Base-by-base conservation (phyloP, 2,888 invertebrate genomes). In the Leistus spinibarbis region DNA sequence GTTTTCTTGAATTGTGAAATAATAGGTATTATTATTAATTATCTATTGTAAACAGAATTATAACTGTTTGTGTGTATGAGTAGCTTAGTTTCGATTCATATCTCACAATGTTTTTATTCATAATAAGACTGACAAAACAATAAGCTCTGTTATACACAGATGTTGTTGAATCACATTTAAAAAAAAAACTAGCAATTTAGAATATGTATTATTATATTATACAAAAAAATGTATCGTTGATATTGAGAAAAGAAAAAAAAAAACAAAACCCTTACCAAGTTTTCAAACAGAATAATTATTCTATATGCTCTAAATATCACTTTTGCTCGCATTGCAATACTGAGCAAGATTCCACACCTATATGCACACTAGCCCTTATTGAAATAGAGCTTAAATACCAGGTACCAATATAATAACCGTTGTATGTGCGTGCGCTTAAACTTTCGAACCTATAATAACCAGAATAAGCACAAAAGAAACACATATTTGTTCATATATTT, bases 41-140 rank as follows among this genome's bases (percentile, higher is more conserved):
- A 66, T 62, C 56, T 60, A 75, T 75, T 69, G 68, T 74, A 74
- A 40, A 74, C 68, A 74, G 54, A 60, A 13, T 23, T 71, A 70
- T 62, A 62, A 54, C 66, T 74, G 68, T 75, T 68, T 64, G 53
- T 13, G 54, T 67, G 68, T 75, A 75, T 75, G 75, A 75, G 75
- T 75, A 75, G 75, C 68, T 74, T 69, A 69, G 69, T 68, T 68
- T 75, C 56, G 19, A 69, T 75, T 75, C 75, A 75, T 75, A 75
- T 75, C 75, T 75, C 75, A 75, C 75, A 63, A 73, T 75, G 75
- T 75, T 75, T 73, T 75, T 75, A 75, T 75, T 75, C 68, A 69
- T 69, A 75, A 75, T 75, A 75, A 75, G 75, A 75, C 75, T 75
- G 75, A 75, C 68, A 64, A 75, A 75, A 75, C 75, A 75, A 75